phyloP scores from a whole-genome alignment of 2,113 vertebrate genomes.

The Alouatta palliata region DNA sequence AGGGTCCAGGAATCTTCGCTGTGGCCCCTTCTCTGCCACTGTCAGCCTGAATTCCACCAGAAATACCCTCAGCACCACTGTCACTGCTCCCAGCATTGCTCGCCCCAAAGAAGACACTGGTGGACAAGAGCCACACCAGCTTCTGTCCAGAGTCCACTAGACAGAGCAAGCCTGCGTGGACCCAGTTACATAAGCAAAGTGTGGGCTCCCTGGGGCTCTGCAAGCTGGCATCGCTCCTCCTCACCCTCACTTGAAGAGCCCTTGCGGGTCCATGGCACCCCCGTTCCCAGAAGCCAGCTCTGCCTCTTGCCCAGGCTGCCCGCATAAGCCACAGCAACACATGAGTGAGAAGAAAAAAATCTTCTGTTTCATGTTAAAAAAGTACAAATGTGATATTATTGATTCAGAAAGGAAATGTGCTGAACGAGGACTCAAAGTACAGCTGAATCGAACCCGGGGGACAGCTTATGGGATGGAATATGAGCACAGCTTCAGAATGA shows the following conservation, averaged over 20 bases:
- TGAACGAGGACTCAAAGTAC: constrained; percentile 53
- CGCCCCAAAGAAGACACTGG: not conserved
- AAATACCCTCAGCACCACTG: accelerated
- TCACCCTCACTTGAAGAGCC: accelerated
- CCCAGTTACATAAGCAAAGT: accelerated
- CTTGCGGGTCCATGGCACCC: not conserved
- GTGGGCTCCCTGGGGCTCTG: accelerated
- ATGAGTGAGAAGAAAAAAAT: not conserved
- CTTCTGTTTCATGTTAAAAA: constrained; percentile 68
- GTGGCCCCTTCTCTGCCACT: accelerated
- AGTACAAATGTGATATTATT: constrained; percentile 69
- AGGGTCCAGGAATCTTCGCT: accelerated
- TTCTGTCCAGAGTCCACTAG: too few relatives aligned
- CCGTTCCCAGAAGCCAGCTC: not conserved
- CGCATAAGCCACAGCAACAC: not conserved
- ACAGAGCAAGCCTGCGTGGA: accelerated
- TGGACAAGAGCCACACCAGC: accelerated
- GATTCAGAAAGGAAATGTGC: constrained; percentile 76
- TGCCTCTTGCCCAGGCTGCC: not conserved
- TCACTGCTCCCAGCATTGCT: accelerated
- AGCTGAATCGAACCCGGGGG: constrained; percentile 67
- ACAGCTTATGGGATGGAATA: constrained; percentile 60
- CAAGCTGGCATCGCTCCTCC: accelerated
- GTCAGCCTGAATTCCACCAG: not conserved
- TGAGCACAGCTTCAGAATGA: constrained; percentile 48